phyloP scores from a whole-genome alignment of 2,888 invertebrate species.

The Thysanoteuthis rhombus region DNA sequence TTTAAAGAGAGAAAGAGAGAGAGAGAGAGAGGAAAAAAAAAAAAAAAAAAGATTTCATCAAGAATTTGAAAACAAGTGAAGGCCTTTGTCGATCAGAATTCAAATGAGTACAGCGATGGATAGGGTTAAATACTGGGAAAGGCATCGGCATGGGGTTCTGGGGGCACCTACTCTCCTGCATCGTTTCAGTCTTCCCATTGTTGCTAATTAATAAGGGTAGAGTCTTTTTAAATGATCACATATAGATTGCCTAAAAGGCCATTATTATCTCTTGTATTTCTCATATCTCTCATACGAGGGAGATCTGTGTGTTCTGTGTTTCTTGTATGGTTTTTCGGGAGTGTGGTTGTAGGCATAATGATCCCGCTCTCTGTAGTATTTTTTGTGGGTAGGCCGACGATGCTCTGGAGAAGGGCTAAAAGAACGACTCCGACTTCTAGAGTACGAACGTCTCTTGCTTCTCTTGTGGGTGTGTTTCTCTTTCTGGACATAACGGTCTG shows the following conservation, averaged over 20 bases:
- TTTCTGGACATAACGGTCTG: conserved; percentile 43
- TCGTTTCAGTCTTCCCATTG: background rate
- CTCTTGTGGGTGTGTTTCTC: conserved; percentile 51
- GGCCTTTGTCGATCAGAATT: background rate
- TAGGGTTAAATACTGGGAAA: background rate
- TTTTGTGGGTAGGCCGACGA: conserved; percentile 34
- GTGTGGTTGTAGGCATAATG: conserved; percentile 43
- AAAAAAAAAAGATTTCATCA: too few relatives aligned
- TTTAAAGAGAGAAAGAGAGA: too few relatives aligned
- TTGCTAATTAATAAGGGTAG: background rate
- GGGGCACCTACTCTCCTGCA: background rate
- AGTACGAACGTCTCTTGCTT: conserved; percentile 42
- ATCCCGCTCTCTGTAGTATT: conserved; percentile 46
- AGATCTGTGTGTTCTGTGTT: conserved; percentile 51
- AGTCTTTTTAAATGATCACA: background rate
- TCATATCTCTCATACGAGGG: conserved; percentile 47
- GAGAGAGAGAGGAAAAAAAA: too few relatives aligned
- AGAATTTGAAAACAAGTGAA: background rate
- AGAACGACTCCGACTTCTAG: conserved; percentile 47
- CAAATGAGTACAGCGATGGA: background rate
- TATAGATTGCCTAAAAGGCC: background rate
- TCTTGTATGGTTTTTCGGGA: conserved; percentile 42
- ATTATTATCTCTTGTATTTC: conserved; percentile 37
- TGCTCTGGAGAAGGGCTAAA: conserved; percentile 44
- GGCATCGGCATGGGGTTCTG: background rate